Percentiles rank a stretch among this genome's conserved stretches.
phyloP scores from a whole-genome alignment of 35 echinoderm and acorn worm species.

The Holothuria glaberrima region DNA sequence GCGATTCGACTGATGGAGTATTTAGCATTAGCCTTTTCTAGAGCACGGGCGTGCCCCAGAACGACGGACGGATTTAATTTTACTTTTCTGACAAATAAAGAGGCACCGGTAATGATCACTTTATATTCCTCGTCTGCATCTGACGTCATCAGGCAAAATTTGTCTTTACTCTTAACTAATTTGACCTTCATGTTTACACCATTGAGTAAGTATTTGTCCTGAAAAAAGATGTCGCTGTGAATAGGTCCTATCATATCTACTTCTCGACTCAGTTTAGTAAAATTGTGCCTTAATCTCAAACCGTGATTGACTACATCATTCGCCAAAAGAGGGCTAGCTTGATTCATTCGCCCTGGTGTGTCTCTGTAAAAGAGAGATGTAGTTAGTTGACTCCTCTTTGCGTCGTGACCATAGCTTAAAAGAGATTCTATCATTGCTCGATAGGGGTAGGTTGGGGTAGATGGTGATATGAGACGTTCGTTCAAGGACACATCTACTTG shows the following conservation, averaged over 20 bases:
- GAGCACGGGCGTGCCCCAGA: constrained; percentile 32
- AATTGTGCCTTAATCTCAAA: constrained; percentile 40
- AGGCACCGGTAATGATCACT: constrained; percentile 35
- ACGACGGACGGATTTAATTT: constrained; percentile 65
- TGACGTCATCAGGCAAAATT: constrained; percentile 68
- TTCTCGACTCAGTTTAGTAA: constrained; percentile 42
- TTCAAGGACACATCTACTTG: constrained; percentile 73
- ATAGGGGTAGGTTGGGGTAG: constrained; percentile 60
- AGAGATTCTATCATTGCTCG: constrained; percentile 71
- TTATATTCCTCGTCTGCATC: constrained; percentile 38
- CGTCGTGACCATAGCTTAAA: constrained; percentile 63
- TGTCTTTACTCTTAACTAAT: constrained; percentile 42
- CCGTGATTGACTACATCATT: constrained; percentile 44
- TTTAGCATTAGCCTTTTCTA: constrained; percentile 57
- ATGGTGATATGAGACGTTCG: constrained; percentile 35
- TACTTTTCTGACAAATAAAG: constrained; percentile 62
- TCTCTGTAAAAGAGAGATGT: constrained; percentile 69
- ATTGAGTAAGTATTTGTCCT: constrained; percentile 62
- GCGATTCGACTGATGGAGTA: constrained; percentile 14
- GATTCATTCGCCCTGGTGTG: constrained; percentile 41
- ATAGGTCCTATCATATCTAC: constrained; percentile 70
- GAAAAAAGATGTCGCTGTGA: constrained; percentile 78
- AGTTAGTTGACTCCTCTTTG: constrained; percentile 66
- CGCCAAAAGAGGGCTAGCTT: constrained; percentile 14
- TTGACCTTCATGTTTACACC: constrained; percentile 45